These are phyloP conservation scores for Trissolcus japonicus DNA, from an alignment of 2,888 invertebrate genomes.

Conservation along the genomic window DNA sequence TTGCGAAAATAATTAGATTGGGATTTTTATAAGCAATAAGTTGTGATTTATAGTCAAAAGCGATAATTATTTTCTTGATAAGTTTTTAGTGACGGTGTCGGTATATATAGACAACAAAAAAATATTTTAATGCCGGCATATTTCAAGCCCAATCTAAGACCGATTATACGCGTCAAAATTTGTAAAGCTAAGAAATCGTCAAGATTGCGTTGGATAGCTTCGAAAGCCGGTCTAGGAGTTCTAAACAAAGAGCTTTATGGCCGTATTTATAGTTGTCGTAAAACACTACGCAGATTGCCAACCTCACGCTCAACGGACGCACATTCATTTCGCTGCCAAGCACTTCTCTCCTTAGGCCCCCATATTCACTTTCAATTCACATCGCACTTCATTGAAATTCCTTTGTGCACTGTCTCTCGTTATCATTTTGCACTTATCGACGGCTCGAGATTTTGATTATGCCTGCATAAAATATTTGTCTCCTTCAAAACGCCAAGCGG, in stretches of 20 bases:
- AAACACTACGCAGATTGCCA: constrained; percentile 75
- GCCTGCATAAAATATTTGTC: neutral
- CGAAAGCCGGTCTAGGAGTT: constrained; percentile 71
- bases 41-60: constrained; percentile 4
- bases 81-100: constrained; percentile 6
- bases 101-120: neutral
- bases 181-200: constrained; percentile 31
- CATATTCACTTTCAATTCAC: constrained; percentile 44
- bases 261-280: constrained; percentile 76
- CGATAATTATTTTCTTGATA: constrained; percentile 14
- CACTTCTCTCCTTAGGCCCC: constrained; percentile 47
- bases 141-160: constrained; percentile 31
- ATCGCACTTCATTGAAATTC: constrained; percentile 49
- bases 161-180: constrained; percentile 39
- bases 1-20: neutral
- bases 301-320: constrained; percentile 67
- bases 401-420: constrained; percentile 53
- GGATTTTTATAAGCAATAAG: constrained; percentile 1
- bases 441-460: constrained; percentile 2
- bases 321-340: constrained; percentile 50
- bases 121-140: constrained; percentile 20
- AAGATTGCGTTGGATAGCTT: constrained; percentile 60
- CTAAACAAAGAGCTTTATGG: constrained; percentile 71
- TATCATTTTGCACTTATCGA: constrained; percentile 19
- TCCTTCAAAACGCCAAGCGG: neutral